phyloP scores from a whole-genome alignment of 2,113 vertebrate species.

The Oplegnathus fasciatus region DNA sequence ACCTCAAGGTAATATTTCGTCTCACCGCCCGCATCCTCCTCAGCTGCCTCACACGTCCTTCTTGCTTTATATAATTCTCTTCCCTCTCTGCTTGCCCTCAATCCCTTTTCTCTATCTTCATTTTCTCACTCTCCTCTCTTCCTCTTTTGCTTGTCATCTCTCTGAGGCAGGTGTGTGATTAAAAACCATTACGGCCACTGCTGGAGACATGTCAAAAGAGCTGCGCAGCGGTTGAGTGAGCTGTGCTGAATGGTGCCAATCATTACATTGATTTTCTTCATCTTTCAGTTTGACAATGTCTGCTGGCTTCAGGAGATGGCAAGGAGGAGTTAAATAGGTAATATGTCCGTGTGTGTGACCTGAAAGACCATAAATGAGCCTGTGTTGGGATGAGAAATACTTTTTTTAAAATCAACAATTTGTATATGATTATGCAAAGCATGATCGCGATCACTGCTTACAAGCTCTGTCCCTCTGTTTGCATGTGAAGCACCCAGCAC shows the following conservation, averaged over 20 bases:
- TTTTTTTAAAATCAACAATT: neutral
- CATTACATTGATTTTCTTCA: slow-evolving; percentile 46
- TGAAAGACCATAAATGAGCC: neutral
- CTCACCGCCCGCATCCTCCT: slow-evolving; percentile 23
- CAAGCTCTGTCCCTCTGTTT: neutral
- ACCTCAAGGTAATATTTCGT: slow-evolving; percentile 43
- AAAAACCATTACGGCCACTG: slow-evolving; percentile 24
- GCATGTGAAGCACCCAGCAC: neutral
- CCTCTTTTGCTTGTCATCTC: slow-evolving; percentile 23
- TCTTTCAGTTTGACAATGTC: slow-evolving; percentile 6
- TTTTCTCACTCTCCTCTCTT: slow-evolving; percentile 19
- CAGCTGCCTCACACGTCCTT: slow-evolving; percentile 33
- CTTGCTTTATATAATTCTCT: slow-evolving; percentile 26
- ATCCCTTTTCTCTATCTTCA: slow-evolving; percentile 35
- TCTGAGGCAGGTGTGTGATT: slow-evolving; percentile 43
- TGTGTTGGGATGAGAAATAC: neutral
- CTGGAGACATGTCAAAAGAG: slow-evolving; percentile 30
- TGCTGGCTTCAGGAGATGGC: neutral
- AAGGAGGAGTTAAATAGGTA: neutral
- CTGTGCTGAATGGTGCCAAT: slow-evolving; percentile 34
- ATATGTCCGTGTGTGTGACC: neutral
- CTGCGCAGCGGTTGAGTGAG: slow-evolving; percentile 23
- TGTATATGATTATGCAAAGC: slow-evolving; percentile 1
- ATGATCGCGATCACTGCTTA: neutral
- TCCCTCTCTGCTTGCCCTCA: slow-evolving; percentile 2